Percentiles rank a stretch among this genome's conserved stretches.
Conservation (phyloP, 2,113 vertebrate genomes). For the Saccopteryx bilineata region DNA sequence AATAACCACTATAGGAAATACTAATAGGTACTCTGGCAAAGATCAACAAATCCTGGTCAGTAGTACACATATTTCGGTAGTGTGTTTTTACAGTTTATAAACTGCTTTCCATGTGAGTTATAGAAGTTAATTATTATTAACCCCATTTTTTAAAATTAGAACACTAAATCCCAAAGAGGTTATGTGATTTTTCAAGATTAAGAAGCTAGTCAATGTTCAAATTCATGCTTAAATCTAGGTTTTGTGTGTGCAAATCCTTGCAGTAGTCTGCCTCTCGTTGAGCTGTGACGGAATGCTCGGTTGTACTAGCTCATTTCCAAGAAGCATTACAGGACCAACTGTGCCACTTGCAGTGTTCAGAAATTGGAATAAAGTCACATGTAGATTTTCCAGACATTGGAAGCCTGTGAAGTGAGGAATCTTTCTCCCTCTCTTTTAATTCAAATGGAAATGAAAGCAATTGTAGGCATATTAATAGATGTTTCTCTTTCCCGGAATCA, state of each 20-base stretch:
- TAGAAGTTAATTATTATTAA: slow-evolving; percentile 41
- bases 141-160: background rate
- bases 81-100: slow-evolving; percentile 37
- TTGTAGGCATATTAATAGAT: slow-evolving; percentile 4
- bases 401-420: slow-evolving; percentile 10
- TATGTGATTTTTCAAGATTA: background rate
- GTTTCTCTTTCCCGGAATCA: background rate
- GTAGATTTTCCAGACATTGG: background rate
- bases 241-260: background rate
- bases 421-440: background rate
- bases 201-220: background rate
- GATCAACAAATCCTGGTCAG: background rate
- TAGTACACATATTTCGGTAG: background rate
- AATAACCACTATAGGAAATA: background rate
- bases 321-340: background rate
- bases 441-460: slow-evolving; percentile 10
- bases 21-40: background rate
- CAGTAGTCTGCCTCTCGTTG: background rate
- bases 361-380: background rate
- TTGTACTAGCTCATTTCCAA: background rate
- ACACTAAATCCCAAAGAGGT: background rate
- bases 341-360: background rate
- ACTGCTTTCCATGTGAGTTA: background rate
- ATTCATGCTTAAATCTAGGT: background rate
- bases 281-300: background rate